These are phyloP conservation scores for Rhopalosiphum maidis DNA, from an alignment of 1,140 invertebrate genomes.

Conservation along the genomic window DNA sequence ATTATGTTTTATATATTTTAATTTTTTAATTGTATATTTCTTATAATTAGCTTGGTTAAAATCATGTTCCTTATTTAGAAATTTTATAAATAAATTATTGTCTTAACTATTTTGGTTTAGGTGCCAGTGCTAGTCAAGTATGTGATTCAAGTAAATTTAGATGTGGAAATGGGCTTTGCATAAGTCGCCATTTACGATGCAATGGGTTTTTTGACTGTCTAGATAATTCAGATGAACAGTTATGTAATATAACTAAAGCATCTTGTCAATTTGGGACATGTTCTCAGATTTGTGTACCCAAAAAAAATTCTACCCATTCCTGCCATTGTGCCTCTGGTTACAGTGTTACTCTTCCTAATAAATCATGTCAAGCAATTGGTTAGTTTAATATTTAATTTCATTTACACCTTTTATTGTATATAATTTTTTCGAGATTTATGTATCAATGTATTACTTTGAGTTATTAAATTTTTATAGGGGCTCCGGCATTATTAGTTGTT, in stretches of 20 bases:
- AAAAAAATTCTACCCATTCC: slow-evolving; percentile 64
- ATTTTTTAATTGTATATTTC: background rate
- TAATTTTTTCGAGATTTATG: background rate
- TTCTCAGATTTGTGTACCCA: slow-evolving; percentile 77
- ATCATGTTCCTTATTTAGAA: background rate
- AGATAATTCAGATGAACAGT: slow-evolving; percentile 72
- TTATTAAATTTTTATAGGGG: slow-evolving; percentile 44
- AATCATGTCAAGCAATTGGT: slow-evolving; percentile 59
- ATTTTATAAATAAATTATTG: background rate
- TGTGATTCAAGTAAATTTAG: slow-evolving; percentile 64
- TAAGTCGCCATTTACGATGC: slow-evolving; percentile 71
- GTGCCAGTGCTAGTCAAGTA: slow-evolving; percentile 31
- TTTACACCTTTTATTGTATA: background rate
- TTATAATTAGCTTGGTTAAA: background rate
- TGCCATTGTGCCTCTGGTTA: slow-evolving; percentile 54
- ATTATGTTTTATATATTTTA: background rate
- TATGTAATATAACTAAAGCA: slow-evolving; percentile 62
- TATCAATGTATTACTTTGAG: background rate
- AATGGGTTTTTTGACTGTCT: slow-evolving; percentile 75
- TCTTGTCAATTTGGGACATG: slow-evolving; percentile 74
- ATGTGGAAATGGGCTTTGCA: slow-evolving; percentile 75
- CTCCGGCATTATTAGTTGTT: slow-evolving; percentile 54
- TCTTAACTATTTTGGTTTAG: background rate
- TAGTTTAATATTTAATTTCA: background rate
- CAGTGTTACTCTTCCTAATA: slow-evolving; percentile 53